Conservation (phyloP, 2,797 vertebrate species). For the Pterois miles region DNA sequence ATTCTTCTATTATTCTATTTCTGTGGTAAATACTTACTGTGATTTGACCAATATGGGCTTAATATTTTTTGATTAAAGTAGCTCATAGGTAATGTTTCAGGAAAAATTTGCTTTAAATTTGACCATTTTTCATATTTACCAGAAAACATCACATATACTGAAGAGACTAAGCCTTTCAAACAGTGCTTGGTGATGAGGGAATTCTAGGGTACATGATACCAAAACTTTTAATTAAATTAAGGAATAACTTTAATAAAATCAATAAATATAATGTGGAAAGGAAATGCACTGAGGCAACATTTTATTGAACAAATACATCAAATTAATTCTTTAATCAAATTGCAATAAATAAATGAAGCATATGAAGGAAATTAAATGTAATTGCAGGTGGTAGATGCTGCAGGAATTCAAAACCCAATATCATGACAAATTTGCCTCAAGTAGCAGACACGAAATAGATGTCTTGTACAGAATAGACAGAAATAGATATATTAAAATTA, state of each 20-base stretch:
- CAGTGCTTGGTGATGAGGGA: background rate
- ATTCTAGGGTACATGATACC: background rate
- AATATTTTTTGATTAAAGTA: background rate
- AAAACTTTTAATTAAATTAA: background rate
- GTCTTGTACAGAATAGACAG: background rate
- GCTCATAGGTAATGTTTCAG: background rate
- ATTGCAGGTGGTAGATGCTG: background rate
- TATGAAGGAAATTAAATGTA: slow-evolving; percentile 1
- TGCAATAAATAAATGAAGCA: background rate
- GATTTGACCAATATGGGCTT: background rate
- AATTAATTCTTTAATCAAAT: background rate
- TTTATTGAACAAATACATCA: background rate
- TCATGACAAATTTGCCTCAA: background rate
- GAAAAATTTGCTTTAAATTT: background rate
- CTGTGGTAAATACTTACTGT: background rate
- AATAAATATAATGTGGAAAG: slow-evolving; percentile 1
- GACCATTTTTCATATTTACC: background rate
- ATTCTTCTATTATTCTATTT: too few species aligned
- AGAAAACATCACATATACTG: background rate
- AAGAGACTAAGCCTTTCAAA: background rate
- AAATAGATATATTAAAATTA: background rate
- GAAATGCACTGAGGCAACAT: slow-evolving; percentile 2
- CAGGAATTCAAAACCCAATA: background rate
- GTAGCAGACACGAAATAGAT: background rate
- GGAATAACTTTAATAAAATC: slow-evolving; percentile 11